phyloP scores from a whole-genome alignment of 2,113 vertebrate species.

The Hipposideros armiger region DNA sequence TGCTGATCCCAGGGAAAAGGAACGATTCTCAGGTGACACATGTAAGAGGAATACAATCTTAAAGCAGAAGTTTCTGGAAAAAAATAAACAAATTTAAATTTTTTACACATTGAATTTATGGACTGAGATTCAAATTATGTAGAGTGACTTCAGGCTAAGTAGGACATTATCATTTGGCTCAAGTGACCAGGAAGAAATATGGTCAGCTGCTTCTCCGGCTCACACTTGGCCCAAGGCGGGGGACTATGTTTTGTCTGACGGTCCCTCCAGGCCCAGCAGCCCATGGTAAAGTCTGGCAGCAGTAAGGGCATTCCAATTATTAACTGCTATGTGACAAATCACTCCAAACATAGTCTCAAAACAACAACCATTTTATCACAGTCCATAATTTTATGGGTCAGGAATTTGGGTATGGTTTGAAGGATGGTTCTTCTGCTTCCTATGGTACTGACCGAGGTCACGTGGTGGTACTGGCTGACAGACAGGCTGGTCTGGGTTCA shows the following conservation, averaged over 20 bases:
- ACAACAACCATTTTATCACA: background rate
- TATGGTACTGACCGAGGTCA: background rate
- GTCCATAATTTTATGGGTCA: background rate
- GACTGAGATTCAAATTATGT: background rate
- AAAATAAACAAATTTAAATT: slow-evolving; percentile 5
- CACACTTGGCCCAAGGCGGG: background rate
- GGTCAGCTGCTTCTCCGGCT: background rate
- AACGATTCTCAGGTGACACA: background rate
- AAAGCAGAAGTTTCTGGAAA: background rate
- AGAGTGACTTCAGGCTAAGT: background rate
- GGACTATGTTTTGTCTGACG: background rate
- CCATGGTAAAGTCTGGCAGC: background rate
- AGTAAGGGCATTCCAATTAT: background rate
- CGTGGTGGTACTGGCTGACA: background rate
- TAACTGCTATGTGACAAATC: background rate
- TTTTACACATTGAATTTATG: background rate
- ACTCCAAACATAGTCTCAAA: background rate
- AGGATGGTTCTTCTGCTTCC: background rate
- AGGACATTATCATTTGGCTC: background rate
- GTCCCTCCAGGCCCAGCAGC: background rate
- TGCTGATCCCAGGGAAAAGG: background rate
- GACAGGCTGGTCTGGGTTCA: background rate
- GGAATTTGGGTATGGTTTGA: background rate
- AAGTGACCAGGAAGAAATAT: background rate
- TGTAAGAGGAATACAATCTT: background rate